These are phyloP conservation scores for Rhea americana DNA, from an alignment of 2,113 vertebrate genomes.

Conservation along the genomic window DNA sequence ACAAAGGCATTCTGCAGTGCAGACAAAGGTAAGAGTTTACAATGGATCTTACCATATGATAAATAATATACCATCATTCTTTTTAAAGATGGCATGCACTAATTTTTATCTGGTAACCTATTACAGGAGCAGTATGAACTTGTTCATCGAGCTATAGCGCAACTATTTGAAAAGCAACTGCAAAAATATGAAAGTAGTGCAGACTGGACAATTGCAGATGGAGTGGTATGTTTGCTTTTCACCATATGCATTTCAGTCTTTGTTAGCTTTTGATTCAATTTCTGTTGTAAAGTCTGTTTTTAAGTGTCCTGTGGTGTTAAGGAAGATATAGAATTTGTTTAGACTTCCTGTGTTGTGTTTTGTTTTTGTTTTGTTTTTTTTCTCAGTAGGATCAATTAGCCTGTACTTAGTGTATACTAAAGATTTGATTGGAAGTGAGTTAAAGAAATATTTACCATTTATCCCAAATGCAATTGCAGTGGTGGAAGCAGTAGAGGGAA, in stretches of 20 bases:
- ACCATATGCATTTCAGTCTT: background rate
- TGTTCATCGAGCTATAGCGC: constrained; percentile 94
- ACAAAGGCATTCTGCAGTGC: constrained; percentile 96
- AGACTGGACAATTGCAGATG: constrained; percentile 85
- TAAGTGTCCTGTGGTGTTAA: background rate
- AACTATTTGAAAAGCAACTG: constrained; percentile 95
- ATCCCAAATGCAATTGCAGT: background rate
- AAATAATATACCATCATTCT: background rate
- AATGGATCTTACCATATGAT: background rate
- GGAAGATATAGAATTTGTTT: background rate
- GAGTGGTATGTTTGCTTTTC: constrained; percentile 80
- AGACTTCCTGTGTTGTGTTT: background rate
- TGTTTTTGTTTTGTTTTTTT: background rate
- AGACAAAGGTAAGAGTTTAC: constrained; percentile 88
- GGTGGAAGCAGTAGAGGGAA: background rate
- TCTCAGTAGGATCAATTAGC: background rate
- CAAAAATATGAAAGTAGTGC: constrained; percentile 86
- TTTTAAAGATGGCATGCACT: background rate
- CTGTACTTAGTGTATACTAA: background rate
- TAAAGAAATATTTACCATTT: background rate
- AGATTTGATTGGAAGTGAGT: background rate
- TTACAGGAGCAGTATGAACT: constrained; percentile 95
- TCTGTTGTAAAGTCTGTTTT: background rate
- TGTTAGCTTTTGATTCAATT: background rate
- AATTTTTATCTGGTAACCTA: background rate